phyloP scores from a whole-genome alignment of 2,797 vertebrate species.

The Poeciliopsis presidionis region DNA sequence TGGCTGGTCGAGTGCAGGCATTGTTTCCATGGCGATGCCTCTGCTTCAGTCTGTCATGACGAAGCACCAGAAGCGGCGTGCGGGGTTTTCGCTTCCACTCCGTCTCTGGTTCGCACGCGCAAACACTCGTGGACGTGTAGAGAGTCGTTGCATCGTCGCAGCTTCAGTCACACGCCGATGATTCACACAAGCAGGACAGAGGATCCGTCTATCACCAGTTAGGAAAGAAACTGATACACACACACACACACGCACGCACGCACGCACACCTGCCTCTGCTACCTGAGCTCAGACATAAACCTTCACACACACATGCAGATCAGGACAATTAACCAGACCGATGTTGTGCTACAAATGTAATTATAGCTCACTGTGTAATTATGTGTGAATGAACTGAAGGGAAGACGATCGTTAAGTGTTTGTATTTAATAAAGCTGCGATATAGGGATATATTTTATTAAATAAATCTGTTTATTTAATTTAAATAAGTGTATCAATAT shows the following conservation, averaged over 20 bases:
- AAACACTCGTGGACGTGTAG: conserved; percentile 16
- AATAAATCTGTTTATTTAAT: not conserved
- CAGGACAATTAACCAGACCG: conserved; percentile 64
- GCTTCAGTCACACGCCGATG: not conserved
- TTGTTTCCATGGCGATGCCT: conserved; percentile 63
- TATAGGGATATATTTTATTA: too few species aligned
- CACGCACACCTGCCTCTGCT: not conserved
- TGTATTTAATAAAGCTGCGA: not conserved
- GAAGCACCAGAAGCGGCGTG: conserved; percentile 35
- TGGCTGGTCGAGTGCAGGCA: conserved; percentile 17
- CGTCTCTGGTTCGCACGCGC: conserved; percentile 19
- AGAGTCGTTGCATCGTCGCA: conserved; percentile 11
- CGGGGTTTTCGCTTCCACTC: not conserved
- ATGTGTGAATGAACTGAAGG: conserved; percentile 49
- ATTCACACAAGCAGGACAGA: conserved; percentile 41
- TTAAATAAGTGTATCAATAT: not conserved
- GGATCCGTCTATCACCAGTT: conserved; percentile 49
- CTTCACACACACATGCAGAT: conserved; percentile 19
- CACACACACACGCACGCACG: conserved; percentile 5
- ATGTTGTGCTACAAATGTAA: conserved; percentile 70
- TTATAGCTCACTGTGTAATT: conserved; percentile 57
- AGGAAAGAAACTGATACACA: conserved; percentile 17
- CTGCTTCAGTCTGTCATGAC: conserved; percentile 56
- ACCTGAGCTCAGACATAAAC: not conserved
- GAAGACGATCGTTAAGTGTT: not conserved